These are phyloP conservation scores for Conus canariensis DNA, from an alignment of 2,888 invertebrate species.

Conservation along the genomic window DNA sequence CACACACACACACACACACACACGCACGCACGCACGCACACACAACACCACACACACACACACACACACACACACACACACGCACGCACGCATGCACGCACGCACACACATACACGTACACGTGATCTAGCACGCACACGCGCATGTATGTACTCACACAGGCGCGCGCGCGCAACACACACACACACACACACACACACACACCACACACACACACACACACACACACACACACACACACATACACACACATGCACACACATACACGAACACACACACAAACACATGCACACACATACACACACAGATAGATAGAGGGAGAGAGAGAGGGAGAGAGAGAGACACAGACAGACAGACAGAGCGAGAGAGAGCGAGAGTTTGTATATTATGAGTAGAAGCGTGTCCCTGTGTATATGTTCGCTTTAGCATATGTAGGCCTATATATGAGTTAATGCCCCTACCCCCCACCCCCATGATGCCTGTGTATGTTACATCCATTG, in stretches of 20 bases:
- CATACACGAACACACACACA: not conserved
- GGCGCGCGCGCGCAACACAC: too few relatives aligned
- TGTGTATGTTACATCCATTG: slow-evolving; percentile 11
- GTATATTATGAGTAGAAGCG: not conserved
- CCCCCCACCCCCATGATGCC: not conserved
- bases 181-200: not conserved
- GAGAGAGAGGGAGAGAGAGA: not conserved
- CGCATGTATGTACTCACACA: not conserved
- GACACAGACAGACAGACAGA: not conserved
- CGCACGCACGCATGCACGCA: not conserved
- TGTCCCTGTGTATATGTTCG: not conserved
- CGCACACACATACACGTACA: not conserved
- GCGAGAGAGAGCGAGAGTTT: slow-evolving; percentile 1
- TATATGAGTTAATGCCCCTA: not conserved
- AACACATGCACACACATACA: too few relatives aligned
- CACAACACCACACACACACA: not conserved
- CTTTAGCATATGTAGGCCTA: not conserved
- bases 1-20: not conserved
- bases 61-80: slow-evolving; percentile 30
- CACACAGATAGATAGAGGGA: not conserved
- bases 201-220: too few relatives aligned
- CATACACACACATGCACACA: not conserved
- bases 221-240: not conserved
- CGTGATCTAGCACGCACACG: not conserved
- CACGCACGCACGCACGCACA: not conserved